A percentile compares a stretch with the other conserved stretches of the same genome.
These are phyloP conservation scores for Thalassophryne amazonica DNA, from an alignment of 2,797 vertebrate species.

Conservation along the genomic window DNA sequence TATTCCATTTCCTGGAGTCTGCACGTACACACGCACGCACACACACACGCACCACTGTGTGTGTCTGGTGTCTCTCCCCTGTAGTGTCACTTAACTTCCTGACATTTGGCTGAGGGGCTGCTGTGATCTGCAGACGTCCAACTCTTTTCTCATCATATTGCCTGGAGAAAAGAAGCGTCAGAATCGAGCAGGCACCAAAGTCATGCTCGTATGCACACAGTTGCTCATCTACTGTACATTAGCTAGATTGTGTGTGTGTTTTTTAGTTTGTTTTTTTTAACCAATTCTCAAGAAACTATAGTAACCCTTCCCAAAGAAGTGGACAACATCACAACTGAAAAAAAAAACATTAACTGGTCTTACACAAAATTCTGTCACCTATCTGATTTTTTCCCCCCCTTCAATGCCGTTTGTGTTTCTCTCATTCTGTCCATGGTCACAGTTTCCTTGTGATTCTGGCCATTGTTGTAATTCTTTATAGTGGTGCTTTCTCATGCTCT, in stretches of 20 bases:
- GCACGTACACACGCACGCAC: constrained; percentile 1
- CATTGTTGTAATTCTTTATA: too few species aligned
- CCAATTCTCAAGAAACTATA: too few species aligned
- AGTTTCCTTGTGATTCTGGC: too few species aligned
- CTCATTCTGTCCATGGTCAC: too few species aligned
- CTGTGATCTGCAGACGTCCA: constrained; percentile 44
- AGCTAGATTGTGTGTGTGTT: not conserved
- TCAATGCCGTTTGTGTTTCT: too few species aligned
- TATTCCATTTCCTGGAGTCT: not conserved
- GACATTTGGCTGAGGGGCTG: constrained; percentile 39
- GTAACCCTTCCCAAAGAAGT: too few species aligned
- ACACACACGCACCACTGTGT: not conserved
- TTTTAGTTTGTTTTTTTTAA: too few species aligned
- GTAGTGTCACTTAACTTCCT: constrained; percentile 21
- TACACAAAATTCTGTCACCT: too few species aligned
- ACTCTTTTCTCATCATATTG: constrained; percentile 19
- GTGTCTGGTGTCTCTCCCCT: constrained; percentile 1
- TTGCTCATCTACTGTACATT: not conserved
- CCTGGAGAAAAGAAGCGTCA: constrained; percentile 24
- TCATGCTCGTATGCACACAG: not conserved
- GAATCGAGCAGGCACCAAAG: not conserved
- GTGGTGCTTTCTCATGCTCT: too few species aligned
- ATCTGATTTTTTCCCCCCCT: too few species aligned
- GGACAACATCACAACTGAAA: too few species aligned
- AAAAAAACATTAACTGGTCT: too few species aligned